These are phyloP conservation scores for Natator depressus DNA, from an alignment of 2,113 vertebrate species.

Conservation along the genomic window DNA sequence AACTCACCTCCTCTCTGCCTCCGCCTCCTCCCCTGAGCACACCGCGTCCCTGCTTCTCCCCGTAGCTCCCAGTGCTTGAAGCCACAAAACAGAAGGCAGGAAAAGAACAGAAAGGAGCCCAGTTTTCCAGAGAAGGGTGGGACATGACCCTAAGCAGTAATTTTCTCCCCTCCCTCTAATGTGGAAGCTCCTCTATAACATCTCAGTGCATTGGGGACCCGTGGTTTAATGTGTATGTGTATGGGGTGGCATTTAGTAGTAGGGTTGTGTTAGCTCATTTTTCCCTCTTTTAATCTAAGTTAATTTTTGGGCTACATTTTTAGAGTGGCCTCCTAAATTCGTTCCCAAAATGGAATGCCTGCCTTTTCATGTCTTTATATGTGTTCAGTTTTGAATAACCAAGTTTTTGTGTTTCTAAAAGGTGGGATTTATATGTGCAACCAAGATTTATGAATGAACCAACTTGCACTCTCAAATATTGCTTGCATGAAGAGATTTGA, in stretches of 20 bases:
- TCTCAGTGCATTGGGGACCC: background rate
- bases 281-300: background rate
- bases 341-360: slow-evolving; percentile 1
- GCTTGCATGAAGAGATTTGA: slow-evolving; percentile 39
- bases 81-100: background rate
- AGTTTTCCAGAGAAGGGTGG: background rate
- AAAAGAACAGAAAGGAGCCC: background rate
- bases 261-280: background rate
- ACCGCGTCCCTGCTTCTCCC: too few species aligned
- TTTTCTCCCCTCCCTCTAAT: background rate
- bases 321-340: background rate
- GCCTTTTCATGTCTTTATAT: slow-evolving; percentile 1
- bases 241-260: background rate
- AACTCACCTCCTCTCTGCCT: too few species aligned
- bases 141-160: background rate
- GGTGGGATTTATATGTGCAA: background rate
- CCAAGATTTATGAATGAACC: background rate
- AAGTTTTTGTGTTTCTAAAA: slow-evolving; percentile 40
- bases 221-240: background rate
- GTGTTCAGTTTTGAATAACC: slow-evolving; percentile 31
- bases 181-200: background rate
- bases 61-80: too few species aligned
- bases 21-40: too few species aligned
- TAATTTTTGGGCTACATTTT: background rate
- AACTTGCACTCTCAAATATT: slow-evolving; percentile 45